A percentile compares a stretch with the other conserved stretches of the same genome.
These are phyloP conservation scores for Perithous albicinctus DNA, from an alignment of 2,888 invertebrate genomes.

Conservation along the genomic window DNA sequence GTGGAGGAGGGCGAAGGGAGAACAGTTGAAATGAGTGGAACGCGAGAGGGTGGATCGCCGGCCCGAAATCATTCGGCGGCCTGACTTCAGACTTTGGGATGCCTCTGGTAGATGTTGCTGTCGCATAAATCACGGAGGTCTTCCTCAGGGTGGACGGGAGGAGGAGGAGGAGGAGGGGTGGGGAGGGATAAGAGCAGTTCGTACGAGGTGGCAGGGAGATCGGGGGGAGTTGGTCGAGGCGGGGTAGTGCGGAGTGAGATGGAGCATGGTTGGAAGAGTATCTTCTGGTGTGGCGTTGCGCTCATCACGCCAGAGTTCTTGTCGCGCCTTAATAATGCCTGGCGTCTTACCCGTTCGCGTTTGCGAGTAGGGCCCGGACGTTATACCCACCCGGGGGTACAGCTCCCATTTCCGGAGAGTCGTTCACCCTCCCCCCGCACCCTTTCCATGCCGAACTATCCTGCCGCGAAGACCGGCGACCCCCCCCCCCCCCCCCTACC, in stretches of 20 bases:
- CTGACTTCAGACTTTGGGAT: slow-evolving; percentile 65
- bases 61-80: slow-evolving; percentile 66
- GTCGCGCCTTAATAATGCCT: slow-evolving; percentile 84
- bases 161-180: neutral
- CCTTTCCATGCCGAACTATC: slow-evolving; percentile 65
- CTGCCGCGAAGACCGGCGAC: slow-evolving; percentile 45
- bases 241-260: slow-evolving; percentile 2
- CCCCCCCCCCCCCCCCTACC: slow-evolving; percentile 29
- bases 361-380: slow-evolving; percentile 60
- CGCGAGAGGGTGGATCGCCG: slow-evolving; percentile 69
- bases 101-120: slow-evolving; percentile 80
- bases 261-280: slow-evolving; percentile 69
- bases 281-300: slow-evolving; percentile 83
- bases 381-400: slow-evolving; percentile 52
- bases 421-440: slow-evolving; percentile 59
- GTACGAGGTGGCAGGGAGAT: slow-evolving; percentile 36
- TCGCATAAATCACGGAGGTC: slow-evolving; percentile 83
- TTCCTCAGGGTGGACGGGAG: slow-evolving; percentile 40
- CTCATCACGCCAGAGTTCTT: slow-evolving; percentile 84
- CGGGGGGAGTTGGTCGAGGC: slow-evolving; percentile 42
- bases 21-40: slow-evolving; percentile 59
- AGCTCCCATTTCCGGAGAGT: slow-evolving; percentile 70
- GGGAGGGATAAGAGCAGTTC: slow-evolving; percentile 27
- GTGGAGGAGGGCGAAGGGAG: slow-evolving; percentile 50
- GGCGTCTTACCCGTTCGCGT: slow-evolving; percentile 76